These are phyloP conservation scores for Drosophila repleta DNA, from an alignment of 1,140 invertebrate species.

Conservation along the genomic window DNA sequence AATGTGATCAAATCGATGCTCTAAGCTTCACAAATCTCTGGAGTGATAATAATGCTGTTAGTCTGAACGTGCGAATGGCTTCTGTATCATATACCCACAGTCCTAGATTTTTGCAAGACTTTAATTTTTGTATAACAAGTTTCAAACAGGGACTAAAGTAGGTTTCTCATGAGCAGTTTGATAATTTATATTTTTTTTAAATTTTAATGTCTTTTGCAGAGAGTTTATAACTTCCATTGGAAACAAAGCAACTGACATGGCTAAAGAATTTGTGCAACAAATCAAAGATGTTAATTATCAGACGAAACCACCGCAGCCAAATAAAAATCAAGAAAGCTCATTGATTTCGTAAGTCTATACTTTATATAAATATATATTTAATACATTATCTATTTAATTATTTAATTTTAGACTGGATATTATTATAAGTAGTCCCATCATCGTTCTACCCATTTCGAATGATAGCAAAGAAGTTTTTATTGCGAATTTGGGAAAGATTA, in stretches of 20 bases:
- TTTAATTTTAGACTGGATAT: slow-evolving; percentile 86
- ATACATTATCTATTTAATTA: not conserved
- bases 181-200: not conserved
- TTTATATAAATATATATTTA: not conserved
- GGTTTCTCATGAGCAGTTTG: slow-evolving; percentile 16
- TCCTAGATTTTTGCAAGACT: slow-evolving; percentile 92
- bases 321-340: slow-evolving; percentile 38
- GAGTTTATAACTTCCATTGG: slow-evolving; percentile 93
- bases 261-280: slow-evolving; percentile 93
- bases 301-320: slow-evolving; percentile 33
- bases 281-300: slow-evolving; percentile 80
- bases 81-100: slow-evolving; percentile 97
- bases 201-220: slow-evolving; percentile 85
- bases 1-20: slow-evolving; percentile 84
- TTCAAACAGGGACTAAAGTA: slow-evolving; percentile 87
- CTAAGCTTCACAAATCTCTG: slow-evolving; percentile 88
- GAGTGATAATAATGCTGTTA: slow-evolving; percentile 84
- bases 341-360: slow-evolving; percentile 45
- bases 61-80: slow-evolving; percentile 90
- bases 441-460: slow-evolving; percentile 92
- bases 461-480: slow-evolving; percentile 93
- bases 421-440: slow-evolving; percentile 94
- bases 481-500: slow-evolving; percentile 96
- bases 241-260: slow-evolving; percentile 96
- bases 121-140: slow-evolving; percentile 91